Conservation (phyloP, 2,113 vertebrate genomes). For the Odontophorus gujanensis region DNA sequence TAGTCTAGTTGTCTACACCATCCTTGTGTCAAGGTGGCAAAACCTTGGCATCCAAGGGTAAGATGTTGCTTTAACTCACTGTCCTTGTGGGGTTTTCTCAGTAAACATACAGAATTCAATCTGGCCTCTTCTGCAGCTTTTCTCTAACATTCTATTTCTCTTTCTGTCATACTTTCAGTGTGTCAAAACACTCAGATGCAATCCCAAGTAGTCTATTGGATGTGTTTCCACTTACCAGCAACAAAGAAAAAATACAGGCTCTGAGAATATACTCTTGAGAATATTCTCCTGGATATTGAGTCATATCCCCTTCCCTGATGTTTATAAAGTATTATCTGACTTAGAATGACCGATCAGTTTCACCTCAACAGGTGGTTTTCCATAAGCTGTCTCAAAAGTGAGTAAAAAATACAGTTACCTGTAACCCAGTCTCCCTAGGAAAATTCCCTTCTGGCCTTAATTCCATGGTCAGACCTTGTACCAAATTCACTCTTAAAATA, state of each 20-base stretch:
- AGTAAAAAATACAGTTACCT: background rate
- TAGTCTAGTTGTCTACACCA: background rate
- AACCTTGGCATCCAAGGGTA: background rate
- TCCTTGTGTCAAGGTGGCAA: constrained; percentile 1
- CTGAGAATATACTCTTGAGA: background rate
- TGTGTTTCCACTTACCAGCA: background rate
- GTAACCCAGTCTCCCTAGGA: background rate
- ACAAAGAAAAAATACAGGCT: background rate
- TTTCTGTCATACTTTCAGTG: background rate
- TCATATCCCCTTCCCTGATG: background rate
- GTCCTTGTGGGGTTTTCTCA: constrained; percentile 36
- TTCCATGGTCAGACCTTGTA: background rate
- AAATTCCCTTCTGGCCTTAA: constrained; percentile 37
- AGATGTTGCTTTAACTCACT: background rate
- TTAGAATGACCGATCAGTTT: background rate
- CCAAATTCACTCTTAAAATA: background rate
- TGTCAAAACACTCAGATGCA: background rate
- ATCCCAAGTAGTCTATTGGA: background rate
- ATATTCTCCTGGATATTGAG: background rate
- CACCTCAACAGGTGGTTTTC: background rate
- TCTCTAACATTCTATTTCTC: background rate
- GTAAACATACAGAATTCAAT: constrained; percentile 26
- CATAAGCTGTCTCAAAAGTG: background rate
- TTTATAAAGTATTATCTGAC: background rate
- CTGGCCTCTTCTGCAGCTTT: constrained; percentile 7